Evolutionary conservation across 2,888 invertebrate genomes (phyloP), one percentile per base, ranked within the genome.

Genomic region (Dynastes grantii): DNA sequence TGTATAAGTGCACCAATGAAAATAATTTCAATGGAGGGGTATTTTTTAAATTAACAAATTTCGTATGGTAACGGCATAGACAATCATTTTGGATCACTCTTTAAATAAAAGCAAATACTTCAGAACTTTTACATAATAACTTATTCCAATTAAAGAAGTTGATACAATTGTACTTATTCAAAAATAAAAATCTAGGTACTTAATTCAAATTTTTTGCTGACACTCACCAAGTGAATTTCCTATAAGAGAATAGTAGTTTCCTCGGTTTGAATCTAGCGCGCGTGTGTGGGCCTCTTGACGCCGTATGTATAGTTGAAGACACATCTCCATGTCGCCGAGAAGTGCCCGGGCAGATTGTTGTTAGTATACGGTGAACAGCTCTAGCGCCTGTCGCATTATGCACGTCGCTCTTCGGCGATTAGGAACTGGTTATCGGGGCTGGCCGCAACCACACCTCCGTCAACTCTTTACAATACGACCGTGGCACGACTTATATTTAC

Each of bases 371-470:
- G 64, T 82, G 84, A 85, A 85, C 85, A 85, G 84, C 84, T 85
- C 84, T 81, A 85, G 84, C 83, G 85, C 84, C 86, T 86, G 86
- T 86, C 86, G 85, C 85, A 86, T 87, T 87, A 86, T 86, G 86
- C 86, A 85, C 85, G 84, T 85, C 82, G 84, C 84, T 85, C 85
- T 85, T 85, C 85, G 81, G 83, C 86, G 87, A 87, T 87, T 87
- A 87, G 87, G 86, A 87, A 87, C 87, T 86, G 87, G 87, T 87
- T 87, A 86, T 86, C 85, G 84, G 81, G 82, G 82, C 82, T 53
- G 83, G 81, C 80, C 80, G 84, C 83, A 83, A 85, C 86, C 85
- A 86, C 85, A 85, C 85, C 85, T 85, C 85, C 85, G 77, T 81
- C 80, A 79, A 78, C 82, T 81, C 75, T 80, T 22, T 58, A 83